These are phyloP conservation scores for Xiphophorus birchmanni DNA, from an alignment of 2,797 vertebrate species.

Conservation along the genomic window DNA sequence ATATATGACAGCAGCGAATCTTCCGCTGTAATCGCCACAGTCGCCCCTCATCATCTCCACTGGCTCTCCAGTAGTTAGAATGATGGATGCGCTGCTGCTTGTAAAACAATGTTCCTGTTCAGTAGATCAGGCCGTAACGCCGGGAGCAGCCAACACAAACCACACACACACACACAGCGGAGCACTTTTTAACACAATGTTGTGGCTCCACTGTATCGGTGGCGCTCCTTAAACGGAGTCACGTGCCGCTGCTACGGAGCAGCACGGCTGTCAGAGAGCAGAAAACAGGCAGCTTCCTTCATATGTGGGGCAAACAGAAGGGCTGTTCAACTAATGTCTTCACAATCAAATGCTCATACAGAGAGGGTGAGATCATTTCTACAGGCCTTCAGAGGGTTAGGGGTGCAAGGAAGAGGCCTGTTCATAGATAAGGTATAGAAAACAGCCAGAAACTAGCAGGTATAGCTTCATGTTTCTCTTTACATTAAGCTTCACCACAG, in stretches of 20 bases:
- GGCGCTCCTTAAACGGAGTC: conserved; percentile 47
- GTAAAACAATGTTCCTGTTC: conserved; percentile 73
- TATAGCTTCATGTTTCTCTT: conserved; percentile 45
- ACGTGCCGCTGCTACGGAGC: conserved; percentile 29
- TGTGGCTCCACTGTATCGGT: conserved; percentile 41
- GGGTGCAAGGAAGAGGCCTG: conserved; percentile 42
- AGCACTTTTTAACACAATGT: conserved; percentile 16
- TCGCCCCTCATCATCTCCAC: conserved; percentile 65
- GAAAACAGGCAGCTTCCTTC: conserved; percentile 62
- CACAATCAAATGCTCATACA: conserved; percentile 41
- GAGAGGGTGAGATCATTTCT: conserved; percentile 60
- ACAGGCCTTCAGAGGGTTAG: conserved; percentile 34
- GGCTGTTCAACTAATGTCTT: conserved; percentile 45
- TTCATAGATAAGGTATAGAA: conserved; percentile 47
- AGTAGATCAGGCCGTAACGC: conserved; percentile 41
- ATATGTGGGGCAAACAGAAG: conserved; percentile 36
- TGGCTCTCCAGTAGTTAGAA: conserved; percentile 59
- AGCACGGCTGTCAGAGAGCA: conserved; percentile 23
- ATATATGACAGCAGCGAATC: conserved; percentile 59
- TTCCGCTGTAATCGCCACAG: conserved; percentile 66
- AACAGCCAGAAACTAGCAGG: conserved; percentile 54
- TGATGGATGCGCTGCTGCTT: conserved; percentile 66
- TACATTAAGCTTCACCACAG: conserved; percentile 26
- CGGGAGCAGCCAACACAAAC: conserved; percentile 33
- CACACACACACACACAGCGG: conserved; percentile 16